These are phyloP conservation scores for Vireo altiloquus DNA, from an alignment of 2,113 vertebrate species.

Conservation along the genomic window DNA sequence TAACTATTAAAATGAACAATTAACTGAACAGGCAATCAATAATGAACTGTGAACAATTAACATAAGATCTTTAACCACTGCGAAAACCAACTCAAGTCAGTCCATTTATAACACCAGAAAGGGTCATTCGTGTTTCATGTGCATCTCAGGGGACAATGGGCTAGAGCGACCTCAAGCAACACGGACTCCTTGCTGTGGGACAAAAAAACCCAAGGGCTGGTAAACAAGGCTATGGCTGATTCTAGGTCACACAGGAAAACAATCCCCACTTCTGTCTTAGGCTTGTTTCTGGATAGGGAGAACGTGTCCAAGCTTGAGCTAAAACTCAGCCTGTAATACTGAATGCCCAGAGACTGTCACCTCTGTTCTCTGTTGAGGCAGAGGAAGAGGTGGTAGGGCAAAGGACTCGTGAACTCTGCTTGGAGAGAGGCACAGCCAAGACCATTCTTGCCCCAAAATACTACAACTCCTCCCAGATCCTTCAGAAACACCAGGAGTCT, in stretches of 20 bases:
- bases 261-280: neutral
- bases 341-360: neutral
- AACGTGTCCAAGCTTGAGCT: neutral
- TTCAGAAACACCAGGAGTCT: neutral
- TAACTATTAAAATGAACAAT: too few relatives aligned
- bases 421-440: fast-evolving
- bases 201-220: neutral
- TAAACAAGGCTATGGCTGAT: neutral
- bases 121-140: neutral
- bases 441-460: neutral
- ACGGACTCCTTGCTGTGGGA: neutral
- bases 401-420: neutral
- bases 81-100: too few relatives aligned
- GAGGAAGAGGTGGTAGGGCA: neutral
- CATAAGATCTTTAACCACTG: too few relatives aligned
- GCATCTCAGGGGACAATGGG: neutral
- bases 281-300: neutral
- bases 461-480: neutral
- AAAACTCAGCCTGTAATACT: neutral
- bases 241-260: neutral
- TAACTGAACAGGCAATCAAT: too few relatives aligned
- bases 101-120: neutral
- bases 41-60: too few relatives aligned
- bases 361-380: neutral
- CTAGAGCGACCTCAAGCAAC: neutral